Evolutionary conservation across 2,113 vertebrate species (phyloP), one percentile per base, ranked within the genome.

Genomic region (Lagopus leucura): DNA sequence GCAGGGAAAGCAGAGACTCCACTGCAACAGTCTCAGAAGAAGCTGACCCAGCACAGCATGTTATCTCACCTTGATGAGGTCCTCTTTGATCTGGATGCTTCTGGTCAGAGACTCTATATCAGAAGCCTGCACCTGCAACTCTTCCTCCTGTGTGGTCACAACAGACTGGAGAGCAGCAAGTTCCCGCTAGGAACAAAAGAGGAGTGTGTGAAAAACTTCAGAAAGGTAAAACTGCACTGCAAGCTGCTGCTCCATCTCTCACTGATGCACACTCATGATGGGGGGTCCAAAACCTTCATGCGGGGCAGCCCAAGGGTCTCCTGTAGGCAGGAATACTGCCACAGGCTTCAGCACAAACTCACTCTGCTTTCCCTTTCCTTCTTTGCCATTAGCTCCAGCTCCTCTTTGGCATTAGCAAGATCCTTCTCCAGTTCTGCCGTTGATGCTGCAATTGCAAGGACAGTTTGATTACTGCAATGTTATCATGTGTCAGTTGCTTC

Each of bases 351-450:
- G 8, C 40, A 73, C 19, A 96, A 72, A 77, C 95, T 97, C 95
- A 98, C 98, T 97, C 98, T 98, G 94, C 96, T 98, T 95, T 99
- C 98, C 91, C 97, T 97, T 94, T 98, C 98, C 84, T 98, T 99
- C 97, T 96, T 98, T 21, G 96, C 94, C 91, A 98, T 97, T 82
- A 99, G 95, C 52, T 96, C 96, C 60, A 99, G 98, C 76, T 99
- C 98, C 66, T 99, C 99, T 96, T 97, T 98, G 75, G 98, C 86
- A 69, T 89, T 96, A 91, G 96, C 97, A 75, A 98, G 96, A 57
- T 98, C 98, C 88, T 97, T 97, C 87, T 98, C 97, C 38, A 98
- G 95, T 27, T 97, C 98, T 52, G 88, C 82, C 54, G 95, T 88
- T 17, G 92, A 92, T 28, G 38, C 92, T 7, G 20, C 47, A 73